These are phyloP conservation scores for Drosophila merina DNA, from an alignment of 2,888 invertebrate genomes.

Conservation along the genomic window DNA sequence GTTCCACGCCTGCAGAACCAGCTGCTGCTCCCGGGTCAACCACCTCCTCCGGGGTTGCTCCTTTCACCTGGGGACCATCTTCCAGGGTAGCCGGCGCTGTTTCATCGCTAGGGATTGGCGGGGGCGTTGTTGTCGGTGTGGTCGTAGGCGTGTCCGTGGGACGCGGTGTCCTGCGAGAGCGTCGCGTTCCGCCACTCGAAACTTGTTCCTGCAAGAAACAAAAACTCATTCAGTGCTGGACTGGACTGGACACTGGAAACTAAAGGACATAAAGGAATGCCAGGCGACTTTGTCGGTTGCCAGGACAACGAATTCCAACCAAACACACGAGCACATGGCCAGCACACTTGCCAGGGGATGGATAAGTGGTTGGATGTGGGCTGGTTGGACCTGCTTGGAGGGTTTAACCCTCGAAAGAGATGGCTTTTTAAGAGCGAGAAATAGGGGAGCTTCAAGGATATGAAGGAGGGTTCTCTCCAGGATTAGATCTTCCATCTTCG, in stretches of 20 bases:
- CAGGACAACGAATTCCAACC: constrained; percentile 30
- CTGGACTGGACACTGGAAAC: constrained; percentile 2
- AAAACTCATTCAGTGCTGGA: constrained; percentile 27
- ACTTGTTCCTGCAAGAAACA: constrained; percentile 57
- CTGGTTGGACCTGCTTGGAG: too few species aligned
- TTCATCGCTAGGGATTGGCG: constrained; percentile 1
- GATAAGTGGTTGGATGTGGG: constrained; percentile 11
- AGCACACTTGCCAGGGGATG: neutral
- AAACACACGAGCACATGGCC: constrained; percentile 21
- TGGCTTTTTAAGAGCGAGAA: neutral
- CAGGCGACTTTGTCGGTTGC: constrained; percentile 18
- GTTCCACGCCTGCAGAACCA: neutral
- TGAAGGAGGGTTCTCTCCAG: too few species aligned
- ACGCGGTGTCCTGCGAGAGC: constrained; percentile 72
- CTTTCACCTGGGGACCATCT: neutral
- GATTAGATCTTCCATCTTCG: too few species aligned
- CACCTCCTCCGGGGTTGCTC: constrained; percentile 1
- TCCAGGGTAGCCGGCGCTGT: neutral
- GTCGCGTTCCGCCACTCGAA: constrained; percentile 59
- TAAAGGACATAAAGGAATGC: constrained; percentile 24
- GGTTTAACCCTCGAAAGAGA: neutral
- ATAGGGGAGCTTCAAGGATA: too few species aligned
- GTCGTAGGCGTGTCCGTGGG: constrained; percentile 56
- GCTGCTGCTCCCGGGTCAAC: neutral
- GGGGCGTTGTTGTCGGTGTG: constrained; percentile 5